Evolutionary conservation across 2,797 vertebrate genomes (phyloP), one percentile per base, ranked within the genome.

Genomic region (Enteromius radiatus): DNA sequence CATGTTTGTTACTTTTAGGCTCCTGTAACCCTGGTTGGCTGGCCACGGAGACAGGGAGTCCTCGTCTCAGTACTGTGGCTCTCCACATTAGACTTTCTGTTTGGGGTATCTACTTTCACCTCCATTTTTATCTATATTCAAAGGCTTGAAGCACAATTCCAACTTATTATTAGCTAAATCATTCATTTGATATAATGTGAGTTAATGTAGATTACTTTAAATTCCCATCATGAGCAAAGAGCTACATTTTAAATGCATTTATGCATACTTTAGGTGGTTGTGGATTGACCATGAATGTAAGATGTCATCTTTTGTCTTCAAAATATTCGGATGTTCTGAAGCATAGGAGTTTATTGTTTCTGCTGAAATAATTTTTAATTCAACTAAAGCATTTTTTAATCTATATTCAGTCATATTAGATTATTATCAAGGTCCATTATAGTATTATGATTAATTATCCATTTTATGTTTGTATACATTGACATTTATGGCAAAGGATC

Each of bases 1-100:
- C 64, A 83, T 86, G 82, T 83, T 54, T 81, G 78, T 88, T 77
- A 84, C 78, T 71, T 85, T 88, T 81, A 84, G 84, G 87, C 83
- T 87, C 79, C 84, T 67, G 71, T 82, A 68, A 75, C 38, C 78
- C 87, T 82, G 81, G 84, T 79, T 77, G 77, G 79, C 76, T 84
- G 81, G 78, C 78, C 69, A 59, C 76, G 74, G 77, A 84, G 78
- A 83, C 81, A 67, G 79, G 69, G 81, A 85, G 77, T 77, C 80
- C 80, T 84, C 83, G 65, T 87, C 80, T 85, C 64, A 68, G 65
- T 76, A 75, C 76, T 85, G 85, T 85, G 75, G 75, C 69, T 79
- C 80, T 83, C 76, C 70, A 86, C 70, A 76, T 82, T 86, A 80
- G 23, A 71, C 81, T 64, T 83, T 79, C 84, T 81, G 63, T 74